Percentiles rank a stretch among this genome's conserved stretches.
Conservation (phyloP, 1,140 invertebrate species). For the Pemphigus obesinymphae region DNA sequence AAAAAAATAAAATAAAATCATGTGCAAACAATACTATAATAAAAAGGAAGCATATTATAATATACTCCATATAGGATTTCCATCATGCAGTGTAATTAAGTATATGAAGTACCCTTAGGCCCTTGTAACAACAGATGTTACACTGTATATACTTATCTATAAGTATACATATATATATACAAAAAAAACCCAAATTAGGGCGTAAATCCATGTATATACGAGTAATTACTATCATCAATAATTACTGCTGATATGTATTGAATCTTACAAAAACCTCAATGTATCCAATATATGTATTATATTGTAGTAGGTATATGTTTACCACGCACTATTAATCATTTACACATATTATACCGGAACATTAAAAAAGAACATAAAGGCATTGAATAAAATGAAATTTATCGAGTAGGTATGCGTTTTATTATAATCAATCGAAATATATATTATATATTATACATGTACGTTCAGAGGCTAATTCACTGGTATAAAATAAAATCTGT, state of each 20-base stretch:
- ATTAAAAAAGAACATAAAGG: background rate
- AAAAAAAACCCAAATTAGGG: background rate
- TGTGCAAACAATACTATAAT: background rate
- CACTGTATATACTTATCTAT: too few species aligned
- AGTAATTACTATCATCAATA: background rate
- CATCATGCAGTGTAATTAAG: background rate
- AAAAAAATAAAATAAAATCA: too few species aligned
- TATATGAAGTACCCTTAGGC: background rate
- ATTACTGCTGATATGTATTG: background rate
- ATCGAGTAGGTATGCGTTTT: too few species aligned
- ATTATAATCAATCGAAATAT: too few species aligned
- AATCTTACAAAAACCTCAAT: background rate
- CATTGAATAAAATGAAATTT: too few species aligned
- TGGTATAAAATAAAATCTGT: too few species aligned
- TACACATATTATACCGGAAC: background rate
- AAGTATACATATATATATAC: background rate
- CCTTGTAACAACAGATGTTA: constrained; percentile 5
- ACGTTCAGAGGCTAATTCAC: too few species aligned
- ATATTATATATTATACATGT: too few species aligned
- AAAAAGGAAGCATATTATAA: background rate
- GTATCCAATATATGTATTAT: too few species aligned
- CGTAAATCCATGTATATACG: constrained; percentile 7
- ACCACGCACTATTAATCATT: background rate
- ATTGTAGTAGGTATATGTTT: too few species aligned
- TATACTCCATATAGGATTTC: background rate